Conservation (phyloP, 2,113 vertebrate genomes). For the Plestiodon gilberti region DNA sequence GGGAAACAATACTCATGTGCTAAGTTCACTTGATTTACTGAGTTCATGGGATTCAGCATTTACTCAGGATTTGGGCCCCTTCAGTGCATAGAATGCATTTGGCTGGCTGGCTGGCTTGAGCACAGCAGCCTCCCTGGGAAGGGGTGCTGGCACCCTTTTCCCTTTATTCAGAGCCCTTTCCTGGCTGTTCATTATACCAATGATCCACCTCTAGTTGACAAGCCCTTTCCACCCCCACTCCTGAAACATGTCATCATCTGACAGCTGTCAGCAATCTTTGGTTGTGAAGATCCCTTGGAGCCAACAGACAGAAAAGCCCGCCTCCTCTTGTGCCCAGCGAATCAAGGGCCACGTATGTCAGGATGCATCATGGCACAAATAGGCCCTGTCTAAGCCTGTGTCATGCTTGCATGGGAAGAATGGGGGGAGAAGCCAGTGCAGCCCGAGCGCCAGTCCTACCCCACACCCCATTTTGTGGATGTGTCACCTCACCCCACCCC, state of each 20-base stretch:
- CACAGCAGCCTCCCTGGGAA: no score
- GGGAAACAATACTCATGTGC: neutral
- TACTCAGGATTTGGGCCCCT: neutral
- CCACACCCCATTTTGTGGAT: no score
- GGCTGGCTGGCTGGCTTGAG: no score
- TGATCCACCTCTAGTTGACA: neutral
- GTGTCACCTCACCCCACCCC: no score
- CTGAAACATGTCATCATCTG: conserved; percentile 41
- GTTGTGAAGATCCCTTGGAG: fast-evolving
- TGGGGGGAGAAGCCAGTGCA: neutral
- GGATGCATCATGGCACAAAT: neutral
- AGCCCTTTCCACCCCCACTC: neutral
- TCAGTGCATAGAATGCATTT: neutral
- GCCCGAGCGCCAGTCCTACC: no score
- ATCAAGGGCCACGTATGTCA: fast-evolving
- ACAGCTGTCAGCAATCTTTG: conserved; percentile 46
- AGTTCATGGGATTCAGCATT: neutral
- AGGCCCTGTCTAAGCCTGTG: neutral
- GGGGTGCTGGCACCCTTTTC: neutral
- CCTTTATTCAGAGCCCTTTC: no score
- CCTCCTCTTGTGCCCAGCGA: neutral
- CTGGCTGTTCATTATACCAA: neutral
- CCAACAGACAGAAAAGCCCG: fast-evolving
- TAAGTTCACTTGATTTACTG: neutral
- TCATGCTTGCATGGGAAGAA: neutral